phyloP scores from a whole-genome alignment of 2,797 vertebrate genomes.

The Leptodactylus fallax region DNA sequence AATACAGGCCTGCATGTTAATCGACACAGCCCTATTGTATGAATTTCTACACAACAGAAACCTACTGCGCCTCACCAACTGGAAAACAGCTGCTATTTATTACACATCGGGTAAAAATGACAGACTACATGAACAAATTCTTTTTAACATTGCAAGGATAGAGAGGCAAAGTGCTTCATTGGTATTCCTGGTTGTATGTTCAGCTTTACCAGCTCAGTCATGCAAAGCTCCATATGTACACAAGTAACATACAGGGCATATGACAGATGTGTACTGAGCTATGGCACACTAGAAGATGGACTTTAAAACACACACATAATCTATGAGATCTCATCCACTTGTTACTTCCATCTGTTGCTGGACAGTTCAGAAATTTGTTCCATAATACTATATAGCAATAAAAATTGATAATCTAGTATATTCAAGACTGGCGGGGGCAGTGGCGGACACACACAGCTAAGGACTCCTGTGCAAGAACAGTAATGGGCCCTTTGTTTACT shows the following conservation, averaged over 20 bases:
- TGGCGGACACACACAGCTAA: too few relatives aligned
- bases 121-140: not conserved
- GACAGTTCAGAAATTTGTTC: too few relatives aligned
- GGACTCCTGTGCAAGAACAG: too few relatives aligned
- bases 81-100: constrained; percentile 5
- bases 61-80: not conserved
- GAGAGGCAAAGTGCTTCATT: not conserved
- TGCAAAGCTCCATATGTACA: not conserved
- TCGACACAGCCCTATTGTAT: not conserved
- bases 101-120: not conserved
- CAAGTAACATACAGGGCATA: not conserved
- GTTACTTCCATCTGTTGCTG: too few relatives aligned
- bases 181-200: not conserved
- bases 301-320: too few relatives aligned
- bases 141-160: not conserved
- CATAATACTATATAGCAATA: too few relatives aligned
- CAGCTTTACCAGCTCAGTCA: not conserved
- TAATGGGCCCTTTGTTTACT: too few relatives aligned
- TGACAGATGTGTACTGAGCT: not conserved
- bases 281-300: too few relatives aligned
- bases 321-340: too few relatives aligned
- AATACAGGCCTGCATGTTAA: constrained; percentile 29
- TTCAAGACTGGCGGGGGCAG: too few relatives aligned
- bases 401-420: too few relatives aligned
- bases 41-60: not conserved